A percentile compares a stretch with the other conserved stretches of the same genome.
These are phyloP conservation scores for Melolontha melolontha DNA, from an alignment of 2,888 invertebrate genomes.

Conservation along the genomic window DNA sequence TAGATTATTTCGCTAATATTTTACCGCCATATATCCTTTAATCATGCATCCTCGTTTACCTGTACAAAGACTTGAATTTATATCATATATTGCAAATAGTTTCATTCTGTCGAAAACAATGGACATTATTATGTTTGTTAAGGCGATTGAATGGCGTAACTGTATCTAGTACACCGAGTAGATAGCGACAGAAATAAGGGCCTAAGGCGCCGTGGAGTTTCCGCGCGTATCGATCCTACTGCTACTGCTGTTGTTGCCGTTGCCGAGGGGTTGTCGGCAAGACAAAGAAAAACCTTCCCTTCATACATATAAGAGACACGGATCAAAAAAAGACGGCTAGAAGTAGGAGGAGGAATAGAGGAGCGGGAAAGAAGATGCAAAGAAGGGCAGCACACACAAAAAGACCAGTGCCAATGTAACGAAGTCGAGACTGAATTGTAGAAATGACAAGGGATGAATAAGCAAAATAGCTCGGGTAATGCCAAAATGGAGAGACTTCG, in stretches of 20 bases:
- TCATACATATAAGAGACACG: too few species aligned
- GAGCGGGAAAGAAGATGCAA: slow-evolving; percentile 8
- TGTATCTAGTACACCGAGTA: background rate
- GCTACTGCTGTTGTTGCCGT: background rate
- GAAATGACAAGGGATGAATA: slow-evolving; percentile 19
- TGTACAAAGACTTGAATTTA: too few species aligned
- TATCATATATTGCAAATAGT: background rate
- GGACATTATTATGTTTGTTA: slow-evolving; percentile 7
- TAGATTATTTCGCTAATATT: too few species aligned
- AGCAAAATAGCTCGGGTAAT: background rate
- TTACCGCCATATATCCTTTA: too few species aligned
- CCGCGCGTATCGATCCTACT: slow-evolving; percentile 12
- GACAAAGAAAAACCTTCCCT: background rate
- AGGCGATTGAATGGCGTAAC: background rate
- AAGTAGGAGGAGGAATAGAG: background rate
- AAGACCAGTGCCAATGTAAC: slow-evolving; percentile 18
- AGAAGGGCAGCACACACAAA: slow-evolving; percentile 13
- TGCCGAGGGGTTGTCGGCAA: background rate
- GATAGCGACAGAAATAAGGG: slow-evolving; percentile 17
- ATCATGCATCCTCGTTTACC: too few species aligned
- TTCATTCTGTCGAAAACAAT: slow-evolving; percentile 11
- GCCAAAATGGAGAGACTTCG: too few species aligned
- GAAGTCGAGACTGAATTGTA: slow-evolving; percentile 14
- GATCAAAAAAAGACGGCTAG: background rate
- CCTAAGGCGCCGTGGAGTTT: slow-evolving; percentile 16